Conservation (phyloP, 2,888 invertebrate genomes). For the Andrena camellia region DNA sequence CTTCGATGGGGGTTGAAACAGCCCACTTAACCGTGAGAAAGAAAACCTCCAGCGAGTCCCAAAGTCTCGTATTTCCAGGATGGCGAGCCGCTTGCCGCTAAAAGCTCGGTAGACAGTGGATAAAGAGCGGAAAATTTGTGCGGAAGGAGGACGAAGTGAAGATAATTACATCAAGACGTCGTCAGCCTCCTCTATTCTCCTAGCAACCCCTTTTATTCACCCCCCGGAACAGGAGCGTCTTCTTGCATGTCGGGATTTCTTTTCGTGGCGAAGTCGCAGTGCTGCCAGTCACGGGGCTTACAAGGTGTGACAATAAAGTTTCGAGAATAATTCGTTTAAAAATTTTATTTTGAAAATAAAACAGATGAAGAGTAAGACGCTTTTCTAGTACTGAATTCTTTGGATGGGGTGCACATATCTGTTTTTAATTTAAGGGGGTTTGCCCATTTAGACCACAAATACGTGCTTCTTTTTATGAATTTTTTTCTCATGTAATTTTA, state of each 20-base stretch:
- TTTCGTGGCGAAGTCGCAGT: not conserved
- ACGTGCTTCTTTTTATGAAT: no score
- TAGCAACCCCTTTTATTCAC: slow-evolving; percentile 10
- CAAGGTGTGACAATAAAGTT: no score
- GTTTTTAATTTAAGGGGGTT: no score
- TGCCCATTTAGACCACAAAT: no score
- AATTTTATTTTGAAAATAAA: no score
- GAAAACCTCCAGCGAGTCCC: slow-evolving; percentile 33
- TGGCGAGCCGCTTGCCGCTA: slow-evolving; percentile 42
- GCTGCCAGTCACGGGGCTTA: not conserved
- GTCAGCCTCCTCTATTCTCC: not conserved
- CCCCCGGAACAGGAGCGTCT: not conserved
- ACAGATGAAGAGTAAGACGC: no score
- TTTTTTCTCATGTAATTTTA: no score
- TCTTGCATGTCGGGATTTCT: not conserved
- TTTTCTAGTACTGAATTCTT: no score
- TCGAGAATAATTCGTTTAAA: no score
- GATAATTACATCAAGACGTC: slow-evolving; percentile 62
- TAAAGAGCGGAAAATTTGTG: slow-evolving; percentile 49
- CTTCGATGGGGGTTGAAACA: slow-evolving; percentile 18
- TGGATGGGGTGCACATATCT: no score
- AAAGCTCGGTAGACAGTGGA: slow-evolving; percentile 59
- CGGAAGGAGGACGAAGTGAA: slow-evolving; percentile 24
- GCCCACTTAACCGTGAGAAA: slow-evolving; percentile 22
- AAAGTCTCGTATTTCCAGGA: slow-evolving; percentile 60